phyloP scores from a whole-genome alignment of 2,797 vertebrate genomes.

The Momotus momota region DNA sequence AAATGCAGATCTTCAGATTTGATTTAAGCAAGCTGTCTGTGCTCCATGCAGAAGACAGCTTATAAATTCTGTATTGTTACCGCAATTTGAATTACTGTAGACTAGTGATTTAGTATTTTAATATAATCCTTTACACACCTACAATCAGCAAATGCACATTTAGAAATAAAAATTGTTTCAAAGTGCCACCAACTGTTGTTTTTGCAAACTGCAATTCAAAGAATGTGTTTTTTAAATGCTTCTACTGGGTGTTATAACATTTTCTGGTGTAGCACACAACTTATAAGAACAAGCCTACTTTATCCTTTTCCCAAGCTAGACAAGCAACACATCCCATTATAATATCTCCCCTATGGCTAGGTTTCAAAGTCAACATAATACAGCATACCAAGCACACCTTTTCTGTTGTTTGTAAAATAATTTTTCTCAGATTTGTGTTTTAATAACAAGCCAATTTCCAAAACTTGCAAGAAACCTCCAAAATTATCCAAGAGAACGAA shows the following conservation, averaged over 20 bases:
- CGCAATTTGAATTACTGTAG: conserved; percentile 25
- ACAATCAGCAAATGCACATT: conserved; percentile 22
- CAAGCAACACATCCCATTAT: neutral
- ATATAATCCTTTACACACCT: conserved; percentile 47
- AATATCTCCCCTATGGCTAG: neutral
- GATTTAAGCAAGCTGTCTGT: neutral
- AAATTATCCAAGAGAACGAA: neutral
- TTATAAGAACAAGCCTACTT: neutral
- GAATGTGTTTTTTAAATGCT: neutral
- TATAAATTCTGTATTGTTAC: neutral
- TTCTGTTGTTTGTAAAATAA: neutral
- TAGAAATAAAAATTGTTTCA: conserved; percentile 76
- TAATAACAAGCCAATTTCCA: neutral
- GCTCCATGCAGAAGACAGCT: neutral
- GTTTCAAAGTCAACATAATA: neutral
- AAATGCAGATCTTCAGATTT: conserved; percentile 18
- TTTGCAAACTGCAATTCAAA: conserved; percentile 79
- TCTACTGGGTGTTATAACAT: neutral
- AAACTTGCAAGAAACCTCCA: neutral
- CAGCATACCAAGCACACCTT: neutral
- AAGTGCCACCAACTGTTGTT: conserved; percentile 84
- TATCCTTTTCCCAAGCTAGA: neutral
- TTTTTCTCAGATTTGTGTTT: neutral
- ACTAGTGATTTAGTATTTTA: conserved; percentile 39
- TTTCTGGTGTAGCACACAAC: neutral